Base-by-base conservation (phyloP, 2,797 vertebrate genomes). In the Notolepis coatsorum region DNA sequence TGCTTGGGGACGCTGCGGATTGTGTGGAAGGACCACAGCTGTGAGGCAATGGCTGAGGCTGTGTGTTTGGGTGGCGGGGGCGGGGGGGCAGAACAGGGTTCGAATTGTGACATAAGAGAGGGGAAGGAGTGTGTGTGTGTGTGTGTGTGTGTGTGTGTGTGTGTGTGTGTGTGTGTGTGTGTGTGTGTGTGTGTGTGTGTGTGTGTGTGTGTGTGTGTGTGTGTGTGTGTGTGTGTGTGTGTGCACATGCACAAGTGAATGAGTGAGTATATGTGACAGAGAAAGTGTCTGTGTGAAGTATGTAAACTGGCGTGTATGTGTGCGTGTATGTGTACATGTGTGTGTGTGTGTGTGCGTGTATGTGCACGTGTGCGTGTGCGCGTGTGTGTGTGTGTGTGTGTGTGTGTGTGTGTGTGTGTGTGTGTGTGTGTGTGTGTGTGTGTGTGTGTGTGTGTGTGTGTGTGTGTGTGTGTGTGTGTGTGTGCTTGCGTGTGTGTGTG, bases 1-100 rank as follows among this genome's bases (percentile, higher is more conserved):
- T 68, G 74, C 72, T 63, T 53, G 63, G 5, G 73, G 74, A 52
- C 57, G 61, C 27, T n/a, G n/a, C 30, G 0, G n/a, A 46, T 82
- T 77, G 61, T 76, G 35, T 82, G 76, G 86, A 64, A 0, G 61
- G 1, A n/a, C 59, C 65, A 75, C 85, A 88, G 85, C 85, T 86
- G 85, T 75, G 65, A 57, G 35, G 3, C 3, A 12, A 4, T 7
- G 35, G 12, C 10, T n/a, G 35, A 12, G 33, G 2, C 2, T 35
- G 33, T 35, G 33, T 35, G 33, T 10, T 2, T 35, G 33, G 2
- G 33, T 35, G 33, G 33, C n/a, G 33, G 2, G 3, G 10, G 33
- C 4, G 33, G 2, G 33, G 2, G 33, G 12, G 33, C 58, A 8
- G 47, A 61, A 72, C 62, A 48, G 12, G 46, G 33, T 1, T 7